These are phyloP conservation scores for Forbesichthys agassizii DNA, from an alignment of 2,113 vertebrate genomes.

Conservation along the genomic window DNA sequence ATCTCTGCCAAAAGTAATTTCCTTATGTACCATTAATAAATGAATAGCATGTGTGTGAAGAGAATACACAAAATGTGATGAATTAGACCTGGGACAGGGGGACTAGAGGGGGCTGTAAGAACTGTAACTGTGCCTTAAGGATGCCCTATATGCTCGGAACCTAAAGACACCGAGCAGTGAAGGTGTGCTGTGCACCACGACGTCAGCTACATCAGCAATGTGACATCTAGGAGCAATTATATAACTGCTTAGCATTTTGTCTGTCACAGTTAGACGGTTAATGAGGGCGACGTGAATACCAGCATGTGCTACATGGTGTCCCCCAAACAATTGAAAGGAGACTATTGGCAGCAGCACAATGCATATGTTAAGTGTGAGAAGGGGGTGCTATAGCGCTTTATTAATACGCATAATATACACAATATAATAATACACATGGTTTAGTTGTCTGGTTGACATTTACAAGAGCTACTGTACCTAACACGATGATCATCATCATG, in stretches of 20 bases:
- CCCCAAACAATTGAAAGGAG: slow-evolving; percentile 16
- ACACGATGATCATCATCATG: too few relatives aligned
- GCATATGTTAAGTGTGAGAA: too few relatives aligned
- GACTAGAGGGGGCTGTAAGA: slow-evolving; percentile 2
- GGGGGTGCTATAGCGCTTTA: too few relatives aligned
- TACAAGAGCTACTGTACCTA: too few relatives aligned
- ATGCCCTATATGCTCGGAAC: slow-evolving; percentile 38
- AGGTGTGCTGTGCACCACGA: slow-evolving; percentile 59
- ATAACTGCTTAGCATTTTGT: slow-evolving; percentile 78
- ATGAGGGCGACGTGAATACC: slow-evolving; percentile 70
- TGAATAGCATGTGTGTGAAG: background rate
- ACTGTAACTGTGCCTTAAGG: slow-evolving; percentile 52
- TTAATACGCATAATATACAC: too few relatives aligned
- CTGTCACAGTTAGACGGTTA: slow-evolving; percentile 74
- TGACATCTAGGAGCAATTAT: slow-evolving; percentile 69
- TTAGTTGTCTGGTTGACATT: too few relatives aligned
- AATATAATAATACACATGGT: too few relatives aligned
- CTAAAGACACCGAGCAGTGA: slow-evolving; percentile 51
- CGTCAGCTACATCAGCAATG: slow-evolving; percentile 55
- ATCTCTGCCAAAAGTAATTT: background rate
- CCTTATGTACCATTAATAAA: slow-evolving; percentile 16
- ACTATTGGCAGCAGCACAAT: too few relatives aligned
- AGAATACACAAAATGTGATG: background rate
- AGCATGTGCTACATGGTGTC: slow-evolving; percentile 66
- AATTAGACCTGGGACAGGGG: slow-evolving; percentile 6